Evolutionary conservation across 2,888 invertebrate species (phyloP).

Genomic region (Caenorhabditis uteleia): DNA sequence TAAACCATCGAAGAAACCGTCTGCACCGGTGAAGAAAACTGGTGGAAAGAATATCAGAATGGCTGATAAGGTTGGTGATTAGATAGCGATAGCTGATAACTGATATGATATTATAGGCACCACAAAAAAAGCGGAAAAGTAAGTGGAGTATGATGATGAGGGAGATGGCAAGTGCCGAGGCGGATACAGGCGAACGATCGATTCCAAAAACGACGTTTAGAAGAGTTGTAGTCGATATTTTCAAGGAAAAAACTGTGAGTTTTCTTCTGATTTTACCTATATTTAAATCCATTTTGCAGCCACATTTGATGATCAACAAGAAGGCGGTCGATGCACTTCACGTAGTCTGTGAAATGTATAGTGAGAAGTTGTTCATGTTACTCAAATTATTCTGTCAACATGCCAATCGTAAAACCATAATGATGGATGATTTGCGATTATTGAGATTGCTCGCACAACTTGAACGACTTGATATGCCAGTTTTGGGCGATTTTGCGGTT

Average conservation of each 20-base stretch:
- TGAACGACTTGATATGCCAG: too few species aligned
- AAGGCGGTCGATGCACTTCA: not conserved
- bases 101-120: too few species aligned
- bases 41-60: too few species aligned
- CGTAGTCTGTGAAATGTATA: not conserved
- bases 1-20: too few species aligned
- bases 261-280: not conserved
- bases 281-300: too few species aligned
- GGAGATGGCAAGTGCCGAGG: not conserved
- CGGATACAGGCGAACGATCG: not conserved
- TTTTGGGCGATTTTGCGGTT: too few species aligned
- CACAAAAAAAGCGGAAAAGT: not conserved
- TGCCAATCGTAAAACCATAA: not conserved
- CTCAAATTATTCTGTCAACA: not conserved
- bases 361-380: not conserved
- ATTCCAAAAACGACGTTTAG: slow-evolving; percentile 5
- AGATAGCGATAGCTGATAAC: too few species aligned
- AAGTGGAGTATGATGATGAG: slow-evolving; percentile 1
- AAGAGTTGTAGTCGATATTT: slow-evolving; percentile 9
- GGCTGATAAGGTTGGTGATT: too few species aligned
- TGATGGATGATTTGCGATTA: too few species aligned
- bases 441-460: too few species aligned
- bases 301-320: not conserved
- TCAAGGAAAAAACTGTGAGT: slow-evolving; percentile 4
- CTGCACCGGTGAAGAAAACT: too few species aligned